Percentiles rank a stretch among this genome's conserved stretches.
Evolutionary conservation across 1,140 invertebrate species (phyloP).

Genomic region (Cherax destructor): DNA sequence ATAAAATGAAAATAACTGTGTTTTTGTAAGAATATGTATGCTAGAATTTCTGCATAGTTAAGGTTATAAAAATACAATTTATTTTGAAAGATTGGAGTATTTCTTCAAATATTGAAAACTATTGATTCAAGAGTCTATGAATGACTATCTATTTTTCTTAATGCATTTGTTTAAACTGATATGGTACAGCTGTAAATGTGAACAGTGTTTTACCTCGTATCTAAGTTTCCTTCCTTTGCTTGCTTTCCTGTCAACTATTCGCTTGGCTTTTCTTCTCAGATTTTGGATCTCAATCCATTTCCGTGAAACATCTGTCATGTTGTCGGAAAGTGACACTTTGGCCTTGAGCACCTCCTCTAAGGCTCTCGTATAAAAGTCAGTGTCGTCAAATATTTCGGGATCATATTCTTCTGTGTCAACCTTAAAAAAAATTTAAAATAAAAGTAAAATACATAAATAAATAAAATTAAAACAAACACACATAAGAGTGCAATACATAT

Average conservation of each 20-base stretch:
- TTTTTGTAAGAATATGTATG: background rate
- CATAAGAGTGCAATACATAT: background rate
- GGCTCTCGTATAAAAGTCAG: constrained; percentile 96
- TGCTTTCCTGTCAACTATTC: constrained; percentile 91
- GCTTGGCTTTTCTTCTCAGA: constrained; percentile 91
- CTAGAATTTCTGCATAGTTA: background rate
- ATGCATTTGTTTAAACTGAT: too few relatives aligned
- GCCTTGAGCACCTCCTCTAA: constrained; percentile 93
- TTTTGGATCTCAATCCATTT: constrained; percentile 95
- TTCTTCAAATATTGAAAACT: too few relatives aligned
- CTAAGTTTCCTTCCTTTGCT: constrained; percentile 94
- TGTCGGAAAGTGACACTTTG: constrained; percentile 86
- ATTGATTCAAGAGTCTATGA: too few relatives aligned
- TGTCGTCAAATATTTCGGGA: constrained; percentile 95
- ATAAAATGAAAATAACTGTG: background rate
- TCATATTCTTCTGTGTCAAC: constrained; percentile 81
- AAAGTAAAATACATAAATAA: background rate
- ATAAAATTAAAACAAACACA: background rate
- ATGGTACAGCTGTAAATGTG: background rate
- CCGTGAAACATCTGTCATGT: constrained; percentile 74
- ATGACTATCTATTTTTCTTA: too few relatives aligned
- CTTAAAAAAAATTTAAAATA: constrained; percentile 1
- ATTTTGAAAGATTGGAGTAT: too few relatives aligned
- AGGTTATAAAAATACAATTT: too few relatives aligned
- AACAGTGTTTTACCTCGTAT: constrained; percentile 83